Evolutionary conservation across 2,113 vertebrate species (phyloP).

Genomic region (Chauna torquata): DNA sequence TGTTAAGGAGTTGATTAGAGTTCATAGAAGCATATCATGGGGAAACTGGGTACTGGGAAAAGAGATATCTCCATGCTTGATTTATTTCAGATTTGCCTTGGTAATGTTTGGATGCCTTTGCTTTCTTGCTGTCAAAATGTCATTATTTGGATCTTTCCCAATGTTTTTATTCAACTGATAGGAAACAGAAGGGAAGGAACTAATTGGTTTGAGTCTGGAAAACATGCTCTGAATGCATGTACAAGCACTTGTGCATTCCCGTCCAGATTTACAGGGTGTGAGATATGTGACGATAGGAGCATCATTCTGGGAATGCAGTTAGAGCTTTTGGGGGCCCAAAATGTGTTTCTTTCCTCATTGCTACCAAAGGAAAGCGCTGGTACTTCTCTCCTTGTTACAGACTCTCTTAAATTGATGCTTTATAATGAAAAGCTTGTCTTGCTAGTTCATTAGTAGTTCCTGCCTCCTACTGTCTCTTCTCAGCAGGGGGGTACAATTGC

Average conservation of each 20-base stretch:
- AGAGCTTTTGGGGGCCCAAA: not conserved
- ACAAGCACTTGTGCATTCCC: not conserved
- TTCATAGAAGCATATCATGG: not conserved
- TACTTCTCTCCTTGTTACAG: not conserved
- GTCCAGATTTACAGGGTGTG: not conserved
- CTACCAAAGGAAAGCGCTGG: not conserved
- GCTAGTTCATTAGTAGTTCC: slow-evolving; percentile 34
- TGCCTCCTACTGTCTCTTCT: slow-evolving; percentile 18
- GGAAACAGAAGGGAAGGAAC: slow-evolving; percentile 52
- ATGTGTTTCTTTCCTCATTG: not conserved
- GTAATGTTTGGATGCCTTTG: not conserved
- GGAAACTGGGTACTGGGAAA: not conserved
- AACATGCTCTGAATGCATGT: not conserved
- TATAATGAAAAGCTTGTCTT: slow-evolving; percentile 22
- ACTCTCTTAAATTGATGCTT: slow-evolving; percentile 1
- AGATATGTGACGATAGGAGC: not conserved
- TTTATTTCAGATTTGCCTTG: not conserved
- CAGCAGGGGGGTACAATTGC: not conserved
- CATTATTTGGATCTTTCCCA: slow-evolving; percentile 53
- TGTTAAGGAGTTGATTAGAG: not conserved
- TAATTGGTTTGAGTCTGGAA: slow-evolving; percentile 55
- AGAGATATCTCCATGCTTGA: not conserved
- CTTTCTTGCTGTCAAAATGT: slow-evolving; percentile 43
- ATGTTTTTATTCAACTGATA: slow-evolving; percentile 49
- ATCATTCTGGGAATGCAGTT: not conserved